Conservation (phyloP, 2,888 invertebrate species). For the Cerceris rybyensis region DNA sequence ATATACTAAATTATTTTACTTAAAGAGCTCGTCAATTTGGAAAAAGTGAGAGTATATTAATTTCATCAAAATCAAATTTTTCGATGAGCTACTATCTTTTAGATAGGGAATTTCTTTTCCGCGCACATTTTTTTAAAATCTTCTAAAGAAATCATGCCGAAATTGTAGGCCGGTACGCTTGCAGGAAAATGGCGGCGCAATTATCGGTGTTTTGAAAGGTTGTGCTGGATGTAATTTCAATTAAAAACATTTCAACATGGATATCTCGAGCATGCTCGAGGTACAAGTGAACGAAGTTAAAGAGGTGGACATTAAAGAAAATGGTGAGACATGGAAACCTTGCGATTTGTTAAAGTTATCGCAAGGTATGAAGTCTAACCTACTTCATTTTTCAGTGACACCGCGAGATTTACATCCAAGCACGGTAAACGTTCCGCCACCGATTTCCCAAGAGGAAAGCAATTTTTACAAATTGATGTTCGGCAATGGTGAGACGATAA, state of each 20-base stretch:
- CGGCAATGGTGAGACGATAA: slow-evolving; percentile 71
- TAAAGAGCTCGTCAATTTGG: too few relatives aligned
- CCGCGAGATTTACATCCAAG: slow-evolving; percentile 43
- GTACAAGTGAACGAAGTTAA: slow-evolving; percentile 77
- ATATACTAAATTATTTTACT: too few relatives aligned
- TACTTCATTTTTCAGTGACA: slow-evolving; percentile 56
- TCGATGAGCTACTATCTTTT: too few relatives aligned
- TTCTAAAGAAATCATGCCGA: slow-evolving; percentile 29
- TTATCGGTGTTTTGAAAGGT: slow-evolving; percentile 67
- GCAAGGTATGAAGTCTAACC: slow-evolving; percentile 49
- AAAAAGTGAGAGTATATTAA: too few relatives aligned
- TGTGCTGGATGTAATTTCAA: slow-evolving; percentile 8
- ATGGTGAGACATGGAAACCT: slow-evolving; percentile 64
- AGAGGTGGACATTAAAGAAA: slow-evolving; percentile 70
- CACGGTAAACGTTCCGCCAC: slow-evolving; percentile 14
- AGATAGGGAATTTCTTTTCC: neutral
- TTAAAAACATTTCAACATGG: slow-evolving; percentile 60
- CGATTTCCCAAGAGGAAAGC: slow-evolving; percentile 71
- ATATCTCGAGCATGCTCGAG: slow-evolving; percentile 78
- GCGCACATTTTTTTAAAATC: slow-evolving; percentile 9
- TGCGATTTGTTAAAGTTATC: neutral
- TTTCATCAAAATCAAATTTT: too few relatives aligned
- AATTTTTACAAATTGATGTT: slow-evolving; percentile 75
- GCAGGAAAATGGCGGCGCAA: slow-evolving; percentile 69
- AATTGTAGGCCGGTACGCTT: slow-evolving; percentile 44